Evolutionary conservation across 1,140 invertebrate genomes (phyloP).

Genomic region (Neodiprion lecontei): DNA sequence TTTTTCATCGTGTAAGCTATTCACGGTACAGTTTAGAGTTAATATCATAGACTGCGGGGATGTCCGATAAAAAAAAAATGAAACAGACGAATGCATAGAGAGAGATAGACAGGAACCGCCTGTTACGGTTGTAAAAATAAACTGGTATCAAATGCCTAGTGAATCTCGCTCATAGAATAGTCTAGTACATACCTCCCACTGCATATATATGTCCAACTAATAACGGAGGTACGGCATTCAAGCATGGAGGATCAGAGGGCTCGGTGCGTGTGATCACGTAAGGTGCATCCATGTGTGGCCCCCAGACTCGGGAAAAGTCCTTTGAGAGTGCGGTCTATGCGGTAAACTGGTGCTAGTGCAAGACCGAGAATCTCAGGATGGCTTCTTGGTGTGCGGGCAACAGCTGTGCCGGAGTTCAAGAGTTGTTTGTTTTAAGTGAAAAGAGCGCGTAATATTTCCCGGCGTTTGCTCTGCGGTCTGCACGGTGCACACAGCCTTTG

Average conservation of each 20-base stretch:
- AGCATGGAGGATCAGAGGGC: no score
- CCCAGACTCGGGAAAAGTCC: neutral
- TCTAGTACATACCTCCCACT: no score
- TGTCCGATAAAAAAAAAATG: no score
- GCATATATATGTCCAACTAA: no score
- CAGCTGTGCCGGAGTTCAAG: neutral
- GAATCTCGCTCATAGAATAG: neutral
- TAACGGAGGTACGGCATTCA: no score
- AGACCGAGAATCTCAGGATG: neutral
- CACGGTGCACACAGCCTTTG: no score
- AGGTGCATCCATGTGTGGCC: no score
- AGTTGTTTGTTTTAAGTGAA: conserved; percentile 3
- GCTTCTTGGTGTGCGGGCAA: neutral
- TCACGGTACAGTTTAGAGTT: no score
- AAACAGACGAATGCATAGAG: no score
- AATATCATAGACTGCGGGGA: no score
- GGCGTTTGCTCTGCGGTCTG: neutral
- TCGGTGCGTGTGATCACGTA: no score
- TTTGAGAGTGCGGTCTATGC: neutral
- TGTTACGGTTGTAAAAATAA: conserved; percentile 3
- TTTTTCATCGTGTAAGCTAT: no score
- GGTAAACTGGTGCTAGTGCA: neutral
- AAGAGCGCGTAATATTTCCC: neutral
- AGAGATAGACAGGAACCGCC: neutral
- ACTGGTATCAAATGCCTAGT: neutral